Base-by-base conservation (phyloP, 2,797 vertebrate genomes). In the Eulemur albifrons region DNA sequence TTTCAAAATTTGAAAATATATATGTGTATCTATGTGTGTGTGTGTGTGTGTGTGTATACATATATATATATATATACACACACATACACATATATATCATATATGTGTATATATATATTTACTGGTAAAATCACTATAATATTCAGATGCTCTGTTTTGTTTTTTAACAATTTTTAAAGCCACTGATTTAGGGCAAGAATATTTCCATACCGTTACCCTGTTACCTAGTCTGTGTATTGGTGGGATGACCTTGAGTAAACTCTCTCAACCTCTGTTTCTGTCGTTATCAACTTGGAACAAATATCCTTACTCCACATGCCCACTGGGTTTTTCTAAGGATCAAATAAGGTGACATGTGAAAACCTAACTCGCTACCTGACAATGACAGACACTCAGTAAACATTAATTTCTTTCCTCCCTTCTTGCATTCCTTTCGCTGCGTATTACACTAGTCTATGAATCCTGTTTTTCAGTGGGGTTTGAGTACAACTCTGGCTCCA, bases 81-180 rank as follows among this genome's bases (percentile, higher is more conserved):
- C 5, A 40, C 40, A 40, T 5, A 40, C 40, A 40, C 40, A 20
- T 54, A 7, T 54, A 17, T 50, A 7, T 54, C 40, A 14, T 52
- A 20, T 57, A 7, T 57, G 5, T 50, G 21, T 57, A 1, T 50
- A 18, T 52, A 57, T 57, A 23, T 79, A 59, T 72, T 88, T 88
- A 40, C 40, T 67, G 38, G 5, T 70, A 70, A 90, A 72, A 50
- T 50, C 54, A 61, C 52, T 52, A 8, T 43, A 54, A 73, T 25
- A 38, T 86, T 80, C 32, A 72, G 25, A 35, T 90, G 7, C 12
- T 85, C 18, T 82, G 21, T 83, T 86, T 83, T 61, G 50, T 35
- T 77, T n/a, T n/a, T 65, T 35, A 88, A 14, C 27, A 77, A 89
- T 50, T 85, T 88, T 65, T 80, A 76, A 85, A 88, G 35, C 15